Base-by-base conservation (phyloP, 1,140 invertebrate genomes). In the Drosophila nigrodunni region DNA sequence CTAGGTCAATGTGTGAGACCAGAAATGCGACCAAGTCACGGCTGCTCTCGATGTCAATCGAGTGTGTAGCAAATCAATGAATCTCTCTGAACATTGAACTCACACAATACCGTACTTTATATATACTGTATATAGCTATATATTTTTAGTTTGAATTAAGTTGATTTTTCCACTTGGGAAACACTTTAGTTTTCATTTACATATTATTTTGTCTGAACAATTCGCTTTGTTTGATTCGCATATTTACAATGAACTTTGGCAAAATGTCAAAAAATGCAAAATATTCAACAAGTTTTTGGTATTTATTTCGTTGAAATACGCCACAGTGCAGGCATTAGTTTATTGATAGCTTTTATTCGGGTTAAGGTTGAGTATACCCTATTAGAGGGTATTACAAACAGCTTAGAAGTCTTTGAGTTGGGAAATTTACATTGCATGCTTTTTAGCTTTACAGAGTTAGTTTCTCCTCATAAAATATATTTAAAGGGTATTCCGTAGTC, bases 241-340 rank as follows among this genome's bases (percentile, higher is more conserved):
- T 52, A 59, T 75, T 58, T 79, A 69, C 83, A 79, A 76, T 80
- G 77, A 88, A 83, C 82, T 77, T 87, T 87, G 82, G 82, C 82
- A 88, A 74, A 77, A 66, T 83, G 77, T 74, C 82, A 89, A 68
- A 43, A 57, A 57, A 74, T 58, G 58, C 68, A 46, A 44, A 39
- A 58, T 37, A 57, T 43, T 44, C 61, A 55, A 55, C 9, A 47
- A 50, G 15, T 13, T 78, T 78, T 73, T 75, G 66, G 43, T 83
- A 79, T 82, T 66, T 60, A 68, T 59, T 49, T 59, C 10, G 8
- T 18, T 54, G 35, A 18, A 43, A 54, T 78, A 47, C 60, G 58
- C 37, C 79, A 73, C 57, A 46, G 25, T 55, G 50, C 41, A 75
- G 76, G 55, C 43, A 65, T 49, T 77, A 44, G 18, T 57, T 46